These are phyloP conservation scores for Platyscapa corneri DNA, from an alignment of 1,140 invertebrate genomes.

Conservation along the genomic window DNA sequence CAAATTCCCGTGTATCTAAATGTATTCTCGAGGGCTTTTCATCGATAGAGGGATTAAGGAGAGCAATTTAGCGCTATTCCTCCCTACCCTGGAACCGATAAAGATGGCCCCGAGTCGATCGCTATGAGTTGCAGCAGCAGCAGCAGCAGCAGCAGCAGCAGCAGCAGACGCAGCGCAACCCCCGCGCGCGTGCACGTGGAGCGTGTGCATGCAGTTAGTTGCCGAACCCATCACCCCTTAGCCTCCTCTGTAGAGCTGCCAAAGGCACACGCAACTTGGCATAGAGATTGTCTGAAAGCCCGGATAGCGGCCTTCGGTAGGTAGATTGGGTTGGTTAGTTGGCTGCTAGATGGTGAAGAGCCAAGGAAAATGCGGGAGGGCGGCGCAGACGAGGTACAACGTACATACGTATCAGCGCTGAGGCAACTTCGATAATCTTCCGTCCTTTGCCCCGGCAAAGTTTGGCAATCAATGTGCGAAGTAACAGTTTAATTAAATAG, in stretches of 20 bases:
- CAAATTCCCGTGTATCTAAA: background rate
- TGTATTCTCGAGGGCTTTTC: slow-evolving; percentile 8
- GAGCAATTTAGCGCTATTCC: slow-evolving; percentile 24
- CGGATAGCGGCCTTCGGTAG: slow-evolving; percentile 46
- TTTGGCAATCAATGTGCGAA: slow-evolving; percentile 68
- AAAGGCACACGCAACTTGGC: slow-evolving; percentile 10
- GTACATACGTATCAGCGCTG: slow-evolving; percentile 7
- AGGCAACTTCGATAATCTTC: slow-evolving; percentile 65
- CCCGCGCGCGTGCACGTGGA: background rate
- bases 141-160: too few relatives aligned
- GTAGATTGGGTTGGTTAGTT: slow-evolving; percentile 59
- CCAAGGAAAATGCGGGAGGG: slow-evolving; percentile 2
- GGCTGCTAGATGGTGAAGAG: slow-evolving; percentile 54
- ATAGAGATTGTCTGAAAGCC: slow-evolving; percentile 35
- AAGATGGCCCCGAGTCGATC: slow-evolving; percentile 18
- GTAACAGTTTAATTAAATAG: slow-evolving; percentile 70
- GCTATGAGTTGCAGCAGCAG: too few relatives aligned
- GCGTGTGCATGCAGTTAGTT: slow-evolving; percentile 8
- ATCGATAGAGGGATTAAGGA: slow-evolving; percentile 24
- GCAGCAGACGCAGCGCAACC: too few relatives aligned
- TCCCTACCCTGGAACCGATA: background rate
- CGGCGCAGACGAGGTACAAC: slow-evolving; percentile 15
- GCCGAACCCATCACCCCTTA: slow-evolving; percentile 18
- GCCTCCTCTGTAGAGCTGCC: background rate
- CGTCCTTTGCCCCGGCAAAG: slow-evolving; percentile 61